phyloP scores from a whole-genome alignment of 1,140 invertebrate genomes.

The Phocides pigmalion region DNA sequence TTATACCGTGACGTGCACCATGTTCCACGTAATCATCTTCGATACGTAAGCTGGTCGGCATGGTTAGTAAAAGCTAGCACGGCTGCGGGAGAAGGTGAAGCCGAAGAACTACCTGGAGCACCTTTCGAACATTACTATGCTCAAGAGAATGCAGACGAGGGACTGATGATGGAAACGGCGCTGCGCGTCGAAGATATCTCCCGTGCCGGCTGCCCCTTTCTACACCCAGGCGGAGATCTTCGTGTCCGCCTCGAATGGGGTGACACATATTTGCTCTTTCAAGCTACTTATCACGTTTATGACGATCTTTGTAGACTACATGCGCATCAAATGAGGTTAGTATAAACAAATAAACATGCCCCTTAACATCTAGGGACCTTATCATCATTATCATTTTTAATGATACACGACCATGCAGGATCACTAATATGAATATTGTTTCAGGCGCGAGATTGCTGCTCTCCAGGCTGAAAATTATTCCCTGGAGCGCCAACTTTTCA shows the following conservation, averaged over 20 bases:
- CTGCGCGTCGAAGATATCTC: constrained; percentile 91
- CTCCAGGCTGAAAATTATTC: constrained; percentile 94
- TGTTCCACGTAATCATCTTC: constrained; percentile 92
- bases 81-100: constrained; percentile 84
- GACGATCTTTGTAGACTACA: constrained; percentile 93
- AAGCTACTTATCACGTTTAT: constrained; percentile 94
- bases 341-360: not conserved
- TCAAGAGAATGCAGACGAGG: constrained; percentile 92
- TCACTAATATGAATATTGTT: constrained; percentile 27
- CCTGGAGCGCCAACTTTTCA: constrained; percentile 93
- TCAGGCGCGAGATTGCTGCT: constrained; percentile 91
- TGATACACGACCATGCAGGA: too few species aligned
- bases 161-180: constrained; percentile 93
- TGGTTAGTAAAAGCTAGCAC: constrained; percentile 87
- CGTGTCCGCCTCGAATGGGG: constrained; percentile 94
- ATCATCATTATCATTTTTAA: not conserved
- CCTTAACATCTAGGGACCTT: not conserved
- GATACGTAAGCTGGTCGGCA: constrained; percentile 92
- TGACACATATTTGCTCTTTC: constrained; percentile 93
- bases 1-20: constrained; percentile 94
- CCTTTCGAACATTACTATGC: constrained; percentile 94
- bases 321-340: constrained; percentile 92
- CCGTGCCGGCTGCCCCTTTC: constrained; percentile 89
- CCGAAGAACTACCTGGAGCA: constrained; percentile 87
- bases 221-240: constrained; percentile 91